These are phyloP conservation scores for Drosophila setifemur DNA, from an alignment of 1,140 invertebrate genomes.

Conservation along the genomic window DNA sequence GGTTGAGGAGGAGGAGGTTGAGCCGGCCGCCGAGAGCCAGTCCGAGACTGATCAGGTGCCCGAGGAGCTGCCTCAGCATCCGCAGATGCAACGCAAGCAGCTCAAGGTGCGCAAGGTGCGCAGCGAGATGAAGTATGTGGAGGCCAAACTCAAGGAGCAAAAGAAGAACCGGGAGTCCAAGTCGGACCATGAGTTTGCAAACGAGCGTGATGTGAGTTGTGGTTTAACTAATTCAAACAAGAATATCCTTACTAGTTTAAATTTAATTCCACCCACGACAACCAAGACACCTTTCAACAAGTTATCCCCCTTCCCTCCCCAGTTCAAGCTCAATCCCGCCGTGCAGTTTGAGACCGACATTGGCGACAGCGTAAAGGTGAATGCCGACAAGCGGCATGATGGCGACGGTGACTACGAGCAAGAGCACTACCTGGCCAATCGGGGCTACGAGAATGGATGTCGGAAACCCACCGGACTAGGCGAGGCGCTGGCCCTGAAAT, in stretches of 20 bases:
- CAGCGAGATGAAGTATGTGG: conserved; percentile 77
- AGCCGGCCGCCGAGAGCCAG: not conserved
- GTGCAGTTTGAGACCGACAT: conserved; percentile 72
- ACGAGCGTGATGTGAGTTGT: conserved; percentile 62
- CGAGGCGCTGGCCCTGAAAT: conserved; percentile 21
- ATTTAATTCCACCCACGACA: no score
- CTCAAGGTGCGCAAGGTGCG: conserved; percentile 74
- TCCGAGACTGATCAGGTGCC: conserved; percentile 7
- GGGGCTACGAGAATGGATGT: conserved; percentile 12
- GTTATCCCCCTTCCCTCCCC: not conserved
- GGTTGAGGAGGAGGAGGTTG: conserved; percentile 5
- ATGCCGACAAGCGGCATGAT: conserved; percentile 17
- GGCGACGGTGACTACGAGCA: conserved; percentile 11
- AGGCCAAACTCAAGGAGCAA: conserved; percentile 50
- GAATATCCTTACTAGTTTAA: no score
- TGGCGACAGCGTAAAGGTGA: conserved; percentile 54
- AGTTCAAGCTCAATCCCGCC: conserved; percentile 60
- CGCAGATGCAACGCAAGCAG: conserved; percentile 31
- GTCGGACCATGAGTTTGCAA: conserved; percentile 77
- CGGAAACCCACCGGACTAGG: not conserved
- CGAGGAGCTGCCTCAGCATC: conserved; percentile 3
- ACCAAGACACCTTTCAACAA: no score
- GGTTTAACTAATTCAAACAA: not conserved
- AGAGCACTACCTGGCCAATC: not conserved
- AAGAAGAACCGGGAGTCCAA: conserved; percentile 74